Conservation (phyloP, 2,888 invertebrate genomes). For the Nemurella pictetii region DNA sequence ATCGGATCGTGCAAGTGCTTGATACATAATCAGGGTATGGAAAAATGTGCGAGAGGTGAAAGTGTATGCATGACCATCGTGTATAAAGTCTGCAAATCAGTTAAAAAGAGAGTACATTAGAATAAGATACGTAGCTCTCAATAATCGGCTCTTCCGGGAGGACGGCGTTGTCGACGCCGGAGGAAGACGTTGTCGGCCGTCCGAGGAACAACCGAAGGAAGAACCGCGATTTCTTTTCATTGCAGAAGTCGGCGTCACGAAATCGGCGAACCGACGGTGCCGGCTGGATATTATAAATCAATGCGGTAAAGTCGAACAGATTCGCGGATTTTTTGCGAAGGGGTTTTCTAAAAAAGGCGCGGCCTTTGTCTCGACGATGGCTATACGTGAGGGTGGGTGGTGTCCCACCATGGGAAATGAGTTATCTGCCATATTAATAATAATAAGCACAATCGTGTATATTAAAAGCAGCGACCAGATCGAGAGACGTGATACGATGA, state of each 20-base stretch:
- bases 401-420: background rate
- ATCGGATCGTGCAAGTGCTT: background rate
- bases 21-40: background rate
- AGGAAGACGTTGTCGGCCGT: background rate
- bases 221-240: background rate
- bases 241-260: background rate
- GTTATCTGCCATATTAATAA: background rate
- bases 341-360: background rate
- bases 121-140: background rate
- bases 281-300: background rate
- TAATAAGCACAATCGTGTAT: background rate
- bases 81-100: conserved; percentile 22
- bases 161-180: background rate
- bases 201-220: background rate
- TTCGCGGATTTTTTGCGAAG: background rate
- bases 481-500: background rate
- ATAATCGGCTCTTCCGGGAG: conserved; percentile 7
- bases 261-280: background rate
- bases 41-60: conserved; percentile 30
- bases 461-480: background rate
- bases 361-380: background rate
- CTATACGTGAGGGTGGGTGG: background rate
- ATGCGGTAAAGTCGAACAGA: background rate
- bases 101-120: background rate
- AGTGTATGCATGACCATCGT: conserved; percentile 35